phyloP scores from a whole-genome alignment of 2,113 vertebrate species.

The Pseudopodoces humilis region DNA sequence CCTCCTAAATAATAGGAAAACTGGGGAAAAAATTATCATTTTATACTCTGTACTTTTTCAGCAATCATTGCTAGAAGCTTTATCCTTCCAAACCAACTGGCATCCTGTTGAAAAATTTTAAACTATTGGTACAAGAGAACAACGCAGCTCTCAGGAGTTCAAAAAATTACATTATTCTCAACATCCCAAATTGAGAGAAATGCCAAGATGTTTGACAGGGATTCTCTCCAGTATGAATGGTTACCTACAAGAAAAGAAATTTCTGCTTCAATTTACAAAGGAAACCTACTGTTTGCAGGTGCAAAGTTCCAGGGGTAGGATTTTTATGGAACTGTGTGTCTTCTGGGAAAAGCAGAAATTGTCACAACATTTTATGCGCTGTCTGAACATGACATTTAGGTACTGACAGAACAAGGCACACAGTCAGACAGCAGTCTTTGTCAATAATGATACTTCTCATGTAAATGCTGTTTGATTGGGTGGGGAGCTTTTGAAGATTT shows the following conservation, averaged over 20 bases:
- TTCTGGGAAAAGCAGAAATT: background rate
- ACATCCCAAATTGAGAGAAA: background rate
- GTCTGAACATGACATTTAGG: background rate
- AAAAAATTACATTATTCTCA: background rate
- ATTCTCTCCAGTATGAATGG: background rate
- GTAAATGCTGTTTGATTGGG: background rate
- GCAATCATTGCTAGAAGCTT: background rate
- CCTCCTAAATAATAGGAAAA: background rate
- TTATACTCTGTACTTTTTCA: background rate
- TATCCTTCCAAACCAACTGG: background rate
- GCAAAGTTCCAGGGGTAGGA: background rate
- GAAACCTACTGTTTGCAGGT: background rate
- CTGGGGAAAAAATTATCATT: background rate
- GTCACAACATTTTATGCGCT: background rate
- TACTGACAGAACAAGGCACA: background rate
- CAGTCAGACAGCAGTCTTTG: background rate
- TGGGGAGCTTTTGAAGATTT: background rate
- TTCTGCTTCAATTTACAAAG: background rate
- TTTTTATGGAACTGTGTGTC: background rate
- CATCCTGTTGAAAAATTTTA: background rate
- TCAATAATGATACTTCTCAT: background rate
- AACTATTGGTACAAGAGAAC: background rate
- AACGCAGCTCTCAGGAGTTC: background rate
- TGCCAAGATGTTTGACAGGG: background rate
- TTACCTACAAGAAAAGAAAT: background rate